Percentiles rank a stretch among this genome's conserved stretches.
phyloP scores from a whole-genome alignment of 2,888 invertebrate species.

The Habroteleia sp. region DNA sequence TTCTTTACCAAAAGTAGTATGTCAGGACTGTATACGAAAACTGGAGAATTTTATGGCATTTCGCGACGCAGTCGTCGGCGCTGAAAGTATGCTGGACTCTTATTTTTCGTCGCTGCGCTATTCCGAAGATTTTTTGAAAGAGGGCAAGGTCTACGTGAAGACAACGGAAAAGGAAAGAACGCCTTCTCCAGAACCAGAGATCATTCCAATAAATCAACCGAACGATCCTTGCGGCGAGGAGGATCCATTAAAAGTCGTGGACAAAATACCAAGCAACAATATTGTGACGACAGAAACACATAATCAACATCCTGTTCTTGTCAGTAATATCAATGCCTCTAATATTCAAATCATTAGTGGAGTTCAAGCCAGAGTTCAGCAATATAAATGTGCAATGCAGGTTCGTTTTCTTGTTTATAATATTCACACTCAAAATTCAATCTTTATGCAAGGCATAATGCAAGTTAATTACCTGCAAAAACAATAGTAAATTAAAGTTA shows the following conservation, averaged over 20 bases:
- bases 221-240: constrained; percentile 64
- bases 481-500: too few species aligned
- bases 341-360: constrained; percentile 81
- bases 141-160: constrained; percentile 83
- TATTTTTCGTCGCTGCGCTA: constrained; percentile 84
- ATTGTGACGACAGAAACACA: constrained; percentile 64
- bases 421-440: too few species aligned
- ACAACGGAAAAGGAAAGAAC: constrained; percentile 75
- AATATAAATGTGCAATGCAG: constrained; percentile 82
- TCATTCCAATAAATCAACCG: constrained; percentile 19
- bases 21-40: constrained; percentile 84
- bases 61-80: constrained; percentile 85
- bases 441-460: too few species aligned
- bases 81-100: constrained; percentile 86
- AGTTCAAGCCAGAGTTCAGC: constrained; percentile 79
- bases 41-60: constrained; percentile 85
- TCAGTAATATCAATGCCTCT: constrained; percentile 78
- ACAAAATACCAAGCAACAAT: constrained; percentile 67
- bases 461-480: too few species aligned
- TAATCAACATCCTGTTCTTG: constrained; percentile 77
- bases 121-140: constrained; percentile 84
- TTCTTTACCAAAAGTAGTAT: constrained; percentile 86
- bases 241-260: constrained; percentile 71
- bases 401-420: constrained; percentile 69
- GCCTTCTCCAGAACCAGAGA: constrained; percentile 68